These are phyloP conservation scores for Oikopleura vanhoeffeni DNA, from an alignment of 23 tunicate genomes.

Conservation along the genomic window DNA sequence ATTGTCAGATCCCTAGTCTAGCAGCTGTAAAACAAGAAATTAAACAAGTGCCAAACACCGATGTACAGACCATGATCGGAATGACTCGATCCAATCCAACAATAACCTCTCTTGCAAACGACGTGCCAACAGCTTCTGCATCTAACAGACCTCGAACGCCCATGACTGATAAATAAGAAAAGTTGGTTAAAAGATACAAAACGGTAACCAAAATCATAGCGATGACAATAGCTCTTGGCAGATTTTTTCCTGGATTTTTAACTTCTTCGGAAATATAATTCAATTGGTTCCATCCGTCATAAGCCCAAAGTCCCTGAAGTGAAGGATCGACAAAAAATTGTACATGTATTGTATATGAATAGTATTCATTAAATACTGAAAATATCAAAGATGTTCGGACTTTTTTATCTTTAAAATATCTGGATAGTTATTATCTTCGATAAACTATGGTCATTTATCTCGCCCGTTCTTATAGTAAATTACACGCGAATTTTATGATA, in stretches of 20 bases:
- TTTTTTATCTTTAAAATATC: too few relatives aligned
- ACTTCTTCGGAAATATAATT: background rate
- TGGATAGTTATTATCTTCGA: too few relatives aligned
- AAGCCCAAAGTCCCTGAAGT: background rate
- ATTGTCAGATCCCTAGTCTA: too few relatives aligned
- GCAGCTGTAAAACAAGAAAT: background rate
- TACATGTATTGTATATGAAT: too few relatives aligned
- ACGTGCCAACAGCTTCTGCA: background rate
- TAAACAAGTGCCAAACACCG: background rate
- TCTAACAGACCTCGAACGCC: background rate
- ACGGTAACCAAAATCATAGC: background rate
- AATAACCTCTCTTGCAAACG: background rate
- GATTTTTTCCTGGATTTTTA: background rate
- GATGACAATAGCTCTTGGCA: background rate
- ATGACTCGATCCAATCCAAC: background rate
- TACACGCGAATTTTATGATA: too few relatives aligned
- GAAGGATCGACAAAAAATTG: too few relatives aligned
- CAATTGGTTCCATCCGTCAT: constrained; percentile 5
- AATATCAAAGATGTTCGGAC: too few relatives aligned
- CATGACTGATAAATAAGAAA: background rate
- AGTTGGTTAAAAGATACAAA: background rate
- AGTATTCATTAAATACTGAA: too few relatives aligned
- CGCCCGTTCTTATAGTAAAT: too few relatives aligned
- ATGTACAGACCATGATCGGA: background rate
- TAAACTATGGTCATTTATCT: too few relatives aligned